Evolutionary conservation across 2,113 vertebrate genomes (phyloP).

Genomic region (Corynorhinus townsendii): DNA sequence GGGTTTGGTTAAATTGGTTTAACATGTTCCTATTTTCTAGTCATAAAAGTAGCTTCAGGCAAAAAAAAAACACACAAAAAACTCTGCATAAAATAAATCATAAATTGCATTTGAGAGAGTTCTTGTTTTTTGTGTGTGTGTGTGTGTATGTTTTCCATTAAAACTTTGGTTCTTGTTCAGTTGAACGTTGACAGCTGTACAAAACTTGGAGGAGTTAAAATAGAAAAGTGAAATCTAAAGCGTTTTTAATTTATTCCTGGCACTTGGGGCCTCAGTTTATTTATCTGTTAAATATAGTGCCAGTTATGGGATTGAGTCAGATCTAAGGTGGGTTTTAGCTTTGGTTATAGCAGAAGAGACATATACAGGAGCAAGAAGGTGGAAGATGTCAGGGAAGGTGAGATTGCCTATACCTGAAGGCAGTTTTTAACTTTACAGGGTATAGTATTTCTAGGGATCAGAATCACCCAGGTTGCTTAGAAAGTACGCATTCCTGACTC

Average conservation of each 20-base stretch:
- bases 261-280: background rate
- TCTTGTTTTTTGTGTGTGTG: background rate
- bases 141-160: background rate
- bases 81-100: background rate
- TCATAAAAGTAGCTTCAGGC: background rate
- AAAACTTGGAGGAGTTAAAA: background rate
- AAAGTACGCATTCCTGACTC: background rate
- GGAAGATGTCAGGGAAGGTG: background rate
- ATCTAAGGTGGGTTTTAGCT: background rate
- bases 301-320: background rate
- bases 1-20: slow-evolving; percentile 30
- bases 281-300: background rate
- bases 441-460: background rate
- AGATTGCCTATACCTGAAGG: background rate
- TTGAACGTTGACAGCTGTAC: background rate
- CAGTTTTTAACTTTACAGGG: background rate
- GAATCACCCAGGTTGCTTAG: background rate
- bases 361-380: background rate
- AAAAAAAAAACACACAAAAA: background rate
- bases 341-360: background rate
- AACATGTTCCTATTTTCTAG: slow-evolving; percentile 18
- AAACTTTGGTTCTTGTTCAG: background rate
- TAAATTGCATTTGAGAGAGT: background rate
- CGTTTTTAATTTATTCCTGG: background rate
- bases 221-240: background rate